A percentile compares a stretch with the other conserved stretches of the same genome.
phyloP scores from a whole-genome alignment of 2,888 invertebrate species.

The Pseudococcus jackbeardsleyi region DNA sequence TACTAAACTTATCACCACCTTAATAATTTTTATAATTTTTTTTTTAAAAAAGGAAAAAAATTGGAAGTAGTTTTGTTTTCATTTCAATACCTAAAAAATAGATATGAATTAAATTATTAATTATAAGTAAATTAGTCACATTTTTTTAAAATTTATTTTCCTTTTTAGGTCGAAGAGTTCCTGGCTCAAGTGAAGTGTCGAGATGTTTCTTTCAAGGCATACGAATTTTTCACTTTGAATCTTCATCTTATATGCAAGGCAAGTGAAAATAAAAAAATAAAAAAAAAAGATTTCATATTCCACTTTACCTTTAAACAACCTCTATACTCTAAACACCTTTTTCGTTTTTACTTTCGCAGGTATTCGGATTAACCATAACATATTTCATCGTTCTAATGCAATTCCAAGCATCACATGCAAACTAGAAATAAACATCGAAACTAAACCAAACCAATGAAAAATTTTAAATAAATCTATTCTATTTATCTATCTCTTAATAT shows the following conservation, averaged over 20 bases:
- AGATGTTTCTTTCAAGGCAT: conserved; percentile 64
- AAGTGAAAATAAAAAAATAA: not conserved
- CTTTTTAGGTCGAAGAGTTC: conserved; percentile 60
- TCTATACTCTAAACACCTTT: not conserved
- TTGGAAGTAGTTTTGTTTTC: too few species aligned
- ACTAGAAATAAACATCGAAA: not conserved
- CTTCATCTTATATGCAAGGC: conserved; percentile 63
- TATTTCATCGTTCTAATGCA: conserved; percentile 66
- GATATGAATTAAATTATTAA: too few species aligned
- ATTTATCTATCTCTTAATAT: not conserved
- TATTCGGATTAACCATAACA: conserved; percentile 65
- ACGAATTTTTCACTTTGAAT: conserved; percentile 65
- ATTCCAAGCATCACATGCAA: conserved; percentile 60
- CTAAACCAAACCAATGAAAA: not conserved
- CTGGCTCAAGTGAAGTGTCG: conserved; percentile 61
- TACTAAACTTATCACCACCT: too few species aligned
- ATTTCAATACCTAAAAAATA: too few species aligned
- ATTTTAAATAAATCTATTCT: not conserved
- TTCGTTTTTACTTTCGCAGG: conserved; percentile 51
- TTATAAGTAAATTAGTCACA: too few species aligned
- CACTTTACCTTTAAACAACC: not conserved
- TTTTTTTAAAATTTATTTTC: not conserved
- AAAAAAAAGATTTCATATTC: not conserved
- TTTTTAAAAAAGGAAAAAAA: too few species aligned
- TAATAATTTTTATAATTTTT: too few species aligned